Conservation (phyloP, 2,797 vertebrate species). For the Danio albolineatus region DNA sequence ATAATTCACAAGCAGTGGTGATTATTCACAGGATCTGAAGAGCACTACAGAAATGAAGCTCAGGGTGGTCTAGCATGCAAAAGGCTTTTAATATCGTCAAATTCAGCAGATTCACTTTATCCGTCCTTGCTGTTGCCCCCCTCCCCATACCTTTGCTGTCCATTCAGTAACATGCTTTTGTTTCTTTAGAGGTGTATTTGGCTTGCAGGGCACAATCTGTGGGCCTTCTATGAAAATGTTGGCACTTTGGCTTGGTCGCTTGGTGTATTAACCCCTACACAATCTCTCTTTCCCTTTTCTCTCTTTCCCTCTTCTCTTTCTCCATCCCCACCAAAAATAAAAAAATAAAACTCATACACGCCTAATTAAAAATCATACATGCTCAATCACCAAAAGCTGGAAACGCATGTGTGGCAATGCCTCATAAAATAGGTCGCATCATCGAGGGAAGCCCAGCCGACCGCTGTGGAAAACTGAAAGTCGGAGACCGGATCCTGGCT, state of each 20-base stretch:
- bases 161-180: slow-evolving; percentile 30
- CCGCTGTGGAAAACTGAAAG: slow-evolving; percentile 98
- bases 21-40: slow-evolving; percentile 27
- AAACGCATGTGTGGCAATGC: slow-evolving; percentile 99
- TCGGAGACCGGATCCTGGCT: slow-evolving; percentile 98
- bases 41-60: slow-evolving; percentile 11
- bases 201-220: slow-evolving; percentile 22
- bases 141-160: neutral
- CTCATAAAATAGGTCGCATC: slow-evolving; percentile 99
- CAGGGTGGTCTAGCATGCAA: neutral
- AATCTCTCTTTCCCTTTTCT: slow-evolving; percentile 87
- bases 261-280: slow-evolving; percentile 92
- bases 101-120: slow-evolving; percentile 26
- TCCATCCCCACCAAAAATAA: slow-evolving; percentile 56
- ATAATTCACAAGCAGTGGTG: slow-evolving; percentile 36
- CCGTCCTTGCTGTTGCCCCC: slow-evolving; percentile 54
- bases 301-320: slow-evolving; percentile 73
- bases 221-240: slow-evolving; percentile 34
- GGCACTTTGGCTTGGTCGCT: slow-evolving; percentile 87
- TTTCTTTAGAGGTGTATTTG: slow-evolving; percentile 7
- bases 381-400: slow-evolving; percentile 83
- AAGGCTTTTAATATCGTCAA: neutral
- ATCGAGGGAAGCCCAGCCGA: slow-evolving; percentile 99
- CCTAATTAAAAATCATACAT: slow-evolving; percentile 67
- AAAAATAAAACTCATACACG: slow-evolving; percentile 45